These are phyloP conservation scores for Syrrhaptes paradoxus DNA, from an alignment of 2,113 vertebrate genomes.

Conservation along the genomic window DNA sequence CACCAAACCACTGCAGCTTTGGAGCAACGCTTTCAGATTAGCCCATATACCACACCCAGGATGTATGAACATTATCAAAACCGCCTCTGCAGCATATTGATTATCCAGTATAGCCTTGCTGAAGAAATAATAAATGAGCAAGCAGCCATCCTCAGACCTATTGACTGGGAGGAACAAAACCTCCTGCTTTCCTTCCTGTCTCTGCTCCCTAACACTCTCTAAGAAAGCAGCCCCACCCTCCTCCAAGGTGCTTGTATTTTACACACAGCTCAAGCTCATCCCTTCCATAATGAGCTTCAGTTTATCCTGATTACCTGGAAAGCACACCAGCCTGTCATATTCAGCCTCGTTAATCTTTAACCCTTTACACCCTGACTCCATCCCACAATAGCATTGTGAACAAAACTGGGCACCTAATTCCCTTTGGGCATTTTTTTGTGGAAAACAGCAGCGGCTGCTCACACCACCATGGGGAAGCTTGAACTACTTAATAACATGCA, in stretches of 20 bases:
- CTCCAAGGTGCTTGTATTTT: neutral
- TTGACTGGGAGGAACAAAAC: neutral
- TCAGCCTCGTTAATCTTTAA: slow-evolving; percentile 16
- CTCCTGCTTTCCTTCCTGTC: neutral
- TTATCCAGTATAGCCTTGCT: neutral
- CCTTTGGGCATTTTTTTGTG: fast-evolving
- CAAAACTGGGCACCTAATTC: no score
- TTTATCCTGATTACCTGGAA: slow-evolving; percentile 56
- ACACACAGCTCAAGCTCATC: slow-evolving; percentile 17
- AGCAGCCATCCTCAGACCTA: neutral
- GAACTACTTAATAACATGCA: neutral
- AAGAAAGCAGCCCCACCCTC: neutral
- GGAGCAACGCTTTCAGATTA: neutral
- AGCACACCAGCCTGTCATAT: slow-evolving; percentile 5
- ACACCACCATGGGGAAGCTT: neutral
- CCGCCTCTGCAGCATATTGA: neutral
- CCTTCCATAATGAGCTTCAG: neutral
- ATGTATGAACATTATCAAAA: neutral
- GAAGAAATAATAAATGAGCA: neutral
- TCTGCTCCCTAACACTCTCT: neutral
- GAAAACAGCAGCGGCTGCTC: neutral
- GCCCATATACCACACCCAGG: neutral
- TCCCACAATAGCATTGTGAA: fast-evolving
- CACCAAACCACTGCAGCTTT: neutral
- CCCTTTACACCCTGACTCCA: neutral